Evolutionary conservation across 2,113 vertebrate genomes (phyloP).

Genomic region (Stigmatopora nigra): DNA sequence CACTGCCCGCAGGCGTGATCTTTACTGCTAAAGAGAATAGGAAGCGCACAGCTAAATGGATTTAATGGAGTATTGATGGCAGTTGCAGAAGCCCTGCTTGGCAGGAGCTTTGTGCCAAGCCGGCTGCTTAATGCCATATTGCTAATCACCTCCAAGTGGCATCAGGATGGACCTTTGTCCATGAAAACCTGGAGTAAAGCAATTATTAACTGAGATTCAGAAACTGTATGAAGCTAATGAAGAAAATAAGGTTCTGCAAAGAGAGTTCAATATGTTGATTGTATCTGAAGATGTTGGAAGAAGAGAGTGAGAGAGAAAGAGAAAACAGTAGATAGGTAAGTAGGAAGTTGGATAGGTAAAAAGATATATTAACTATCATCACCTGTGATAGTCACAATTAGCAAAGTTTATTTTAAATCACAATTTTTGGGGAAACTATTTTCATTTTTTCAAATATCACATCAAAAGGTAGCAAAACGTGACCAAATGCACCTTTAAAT

Average conservation of each 20-base stretch:
- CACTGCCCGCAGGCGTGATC: constrained; percentile 8
- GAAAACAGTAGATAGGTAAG: no score
- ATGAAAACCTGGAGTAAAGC: no score
- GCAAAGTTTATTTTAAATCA: no score
- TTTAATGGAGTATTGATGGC: constrained; percentile 37
- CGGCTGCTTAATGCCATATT: constrained; percentile 22
- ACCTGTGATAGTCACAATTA: no score
- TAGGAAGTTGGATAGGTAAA: no score
- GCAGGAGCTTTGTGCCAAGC: constrained; percentile 12
- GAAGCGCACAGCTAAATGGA: constrained; percentile 25
- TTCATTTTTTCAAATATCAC: no score
- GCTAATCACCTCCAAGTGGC: constrained; percentile 34
- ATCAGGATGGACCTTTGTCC: background rate
- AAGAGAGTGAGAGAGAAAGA: no score
- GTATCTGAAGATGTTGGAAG: background rate
- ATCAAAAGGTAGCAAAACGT: no score
- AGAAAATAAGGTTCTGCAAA: background rate
- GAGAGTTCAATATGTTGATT: background rate
- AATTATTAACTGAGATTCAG: background rate
- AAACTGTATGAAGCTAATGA: background rate
- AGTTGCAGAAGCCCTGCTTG: constrained; percentile 23
- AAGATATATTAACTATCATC: no score
- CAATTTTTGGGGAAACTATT: no score
- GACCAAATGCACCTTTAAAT: no score
- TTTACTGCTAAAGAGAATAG: constrained; percentile 11